Evolutionary conservation across 2,797 vertebrate species (phyloP).

Genomic region (Pangasius mekongensis): DNA sequence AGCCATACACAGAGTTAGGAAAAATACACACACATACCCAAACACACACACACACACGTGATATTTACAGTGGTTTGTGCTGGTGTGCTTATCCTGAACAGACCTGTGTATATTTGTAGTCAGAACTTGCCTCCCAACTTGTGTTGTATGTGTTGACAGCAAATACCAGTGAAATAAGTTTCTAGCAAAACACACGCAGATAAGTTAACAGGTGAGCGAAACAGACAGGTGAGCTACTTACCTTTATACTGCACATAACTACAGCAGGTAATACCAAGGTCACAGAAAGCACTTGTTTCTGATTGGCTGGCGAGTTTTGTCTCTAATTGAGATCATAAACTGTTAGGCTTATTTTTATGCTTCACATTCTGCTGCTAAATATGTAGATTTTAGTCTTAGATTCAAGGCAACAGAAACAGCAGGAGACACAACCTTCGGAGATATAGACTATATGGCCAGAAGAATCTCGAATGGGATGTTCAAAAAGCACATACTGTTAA

Average conservation of each 20-base stretch:
- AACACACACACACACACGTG: neutral
- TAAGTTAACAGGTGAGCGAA: no score
- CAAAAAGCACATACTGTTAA: neutral
- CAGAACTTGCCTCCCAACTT: neutral
- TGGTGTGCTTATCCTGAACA: neutral
- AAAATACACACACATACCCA: neutral
- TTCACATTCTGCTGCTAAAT: neutral
- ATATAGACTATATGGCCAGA: neutral
- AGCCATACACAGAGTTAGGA: neutral
- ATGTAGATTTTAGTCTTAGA: neutral
- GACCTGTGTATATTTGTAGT: slow-evolving; percentile 8
- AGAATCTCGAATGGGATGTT: neutral
- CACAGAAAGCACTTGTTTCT: neutral
- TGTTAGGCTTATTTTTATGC: neutral
- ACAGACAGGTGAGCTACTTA: no score
- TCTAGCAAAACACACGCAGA: neutral
- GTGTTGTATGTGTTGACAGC: neutral
- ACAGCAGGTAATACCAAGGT: neutral
- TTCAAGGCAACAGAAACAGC: no score
- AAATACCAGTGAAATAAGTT: neutral
- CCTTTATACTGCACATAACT: neutral
- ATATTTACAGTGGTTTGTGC: neutral
- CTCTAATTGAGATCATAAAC: neutral
- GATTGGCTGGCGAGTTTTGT: neutral
- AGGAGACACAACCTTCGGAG: no score